Conservation (phyloP, 2,113 vertebrate species). For the Ranitomeya imitator region DNA sequence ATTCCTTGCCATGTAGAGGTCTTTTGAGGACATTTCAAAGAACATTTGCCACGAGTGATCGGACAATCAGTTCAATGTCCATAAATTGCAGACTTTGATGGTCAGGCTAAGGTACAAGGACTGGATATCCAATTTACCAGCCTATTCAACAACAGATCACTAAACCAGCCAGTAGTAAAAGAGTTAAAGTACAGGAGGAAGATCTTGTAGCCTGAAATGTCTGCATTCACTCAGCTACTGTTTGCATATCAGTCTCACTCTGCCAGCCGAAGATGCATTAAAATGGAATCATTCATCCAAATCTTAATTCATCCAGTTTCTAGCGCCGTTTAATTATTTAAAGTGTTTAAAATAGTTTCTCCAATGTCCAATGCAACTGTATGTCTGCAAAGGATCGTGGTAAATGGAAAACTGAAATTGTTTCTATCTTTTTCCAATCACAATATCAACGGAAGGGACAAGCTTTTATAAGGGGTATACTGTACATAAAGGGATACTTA, state of each 20-base stretch:
- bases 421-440: constrained; percentile 2
- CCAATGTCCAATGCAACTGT: constrained; percentile 10
- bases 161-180: neutral
- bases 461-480: neutral
- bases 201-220: constrained; percentile 16
- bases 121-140: neutral
- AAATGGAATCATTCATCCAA: constrained; percentile 50
- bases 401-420: constrained; percentile 2
- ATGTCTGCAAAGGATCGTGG: neutral
- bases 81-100: neutral
- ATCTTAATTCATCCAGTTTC: constrained; percentile 45
- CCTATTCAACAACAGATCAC: neutral
- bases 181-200: constrained; percentile 30
- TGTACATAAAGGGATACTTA: neutral
- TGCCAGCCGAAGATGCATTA: constrained; percentile 46
- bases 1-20: constrained; percentile 40
- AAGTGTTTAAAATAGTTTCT: constrained; percentile 49
- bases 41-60: constrained; percentile 36
- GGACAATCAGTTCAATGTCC: constrained; percentile 5
- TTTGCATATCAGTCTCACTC: constrained; percentile 29
- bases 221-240: constrained; percentile 29
- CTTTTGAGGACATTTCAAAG: constrained; percentile 36
- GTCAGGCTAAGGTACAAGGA: neutral
- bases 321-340: constrained; percentile 48
- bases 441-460: neutral